phyloP scores from a whole-genome alignment of 1,140 invertebrate genomes.

The Lepidotrigona ventralis region DNA sequence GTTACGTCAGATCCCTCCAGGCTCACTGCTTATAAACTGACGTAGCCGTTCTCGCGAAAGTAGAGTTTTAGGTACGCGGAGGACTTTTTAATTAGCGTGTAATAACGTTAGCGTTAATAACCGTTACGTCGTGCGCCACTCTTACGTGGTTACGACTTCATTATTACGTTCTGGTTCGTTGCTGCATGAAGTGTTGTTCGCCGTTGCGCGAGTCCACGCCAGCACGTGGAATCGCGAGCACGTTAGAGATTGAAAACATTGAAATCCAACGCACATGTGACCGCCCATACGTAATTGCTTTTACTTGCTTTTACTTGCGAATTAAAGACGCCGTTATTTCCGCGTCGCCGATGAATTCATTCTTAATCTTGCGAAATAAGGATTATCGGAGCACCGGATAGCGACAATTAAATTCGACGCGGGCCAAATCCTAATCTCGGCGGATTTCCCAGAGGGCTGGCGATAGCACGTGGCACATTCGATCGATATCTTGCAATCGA shows the following conservation, averaged over 20 bases:
- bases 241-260: conserved; percentile 23
- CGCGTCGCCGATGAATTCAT: conserved; percentile 10
- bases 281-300: not conserved
- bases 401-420: conserved; percentile 24
- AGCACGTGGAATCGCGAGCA: not conserved
- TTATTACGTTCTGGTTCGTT: conserved; percentile 43
- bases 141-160: conserved; percentile 41
- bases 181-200: conserved; percentile 20
- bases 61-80: conserved; percentile 27
- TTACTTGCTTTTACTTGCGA: not conserved
- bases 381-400: conserved; percentile 2
- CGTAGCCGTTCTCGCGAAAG: not conserved
- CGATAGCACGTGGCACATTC: conserved; percentile 39
- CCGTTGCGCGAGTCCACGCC: not conserved
- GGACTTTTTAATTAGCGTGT: conserved; percentile 51
- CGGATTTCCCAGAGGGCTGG: conserved; percentile 57
- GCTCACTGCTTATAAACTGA: conserved; percentile 20
- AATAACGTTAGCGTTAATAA: no score
- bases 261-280: not conserved
- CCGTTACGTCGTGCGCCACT: conserved; percentile 21
- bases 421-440: conserved; percentile 60
- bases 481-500: not conserved
- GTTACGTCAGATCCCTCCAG: not conserved
- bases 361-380: not conserved
- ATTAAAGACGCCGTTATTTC: not conserved